These are phyloP conservation scores for Orchestia grillus DNA, from an alignment of 1,140 invertebrate genomes.

Conservation along the genomic window DNA sequence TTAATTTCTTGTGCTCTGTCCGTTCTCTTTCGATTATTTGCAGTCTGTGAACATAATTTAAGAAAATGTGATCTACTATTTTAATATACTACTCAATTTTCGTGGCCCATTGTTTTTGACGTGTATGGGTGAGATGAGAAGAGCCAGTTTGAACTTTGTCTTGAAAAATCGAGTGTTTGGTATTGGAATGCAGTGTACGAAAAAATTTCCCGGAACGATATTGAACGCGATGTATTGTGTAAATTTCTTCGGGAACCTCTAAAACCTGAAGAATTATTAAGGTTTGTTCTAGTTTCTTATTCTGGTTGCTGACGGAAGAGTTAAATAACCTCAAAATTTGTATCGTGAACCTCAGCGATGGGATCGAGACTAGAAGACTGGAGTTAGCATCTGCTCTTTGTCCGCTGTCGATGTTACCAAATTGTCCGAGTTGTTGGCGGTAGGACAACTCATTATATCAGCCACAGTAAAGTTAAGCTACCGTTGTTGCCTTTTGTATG, in stretches of 20 bases:
- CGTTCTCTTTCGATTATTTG: not conserved
- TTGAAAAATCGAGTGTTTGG: not conserved
- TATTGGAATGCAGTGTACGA: not conserved
- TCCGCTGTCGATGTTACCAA: not conserved
- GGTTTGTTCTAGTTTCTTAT: not conserved
- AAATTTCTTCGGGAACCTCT: not conserved
- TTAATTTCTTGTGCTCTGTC: not conserved
- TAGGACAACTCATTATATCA: not conserved
- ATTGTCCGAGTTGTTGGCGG: not conserved
- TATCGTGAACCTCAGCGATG: not conserved
- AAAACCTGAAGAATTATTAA: not conserved
- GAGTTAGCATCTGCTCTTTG: not conserved
- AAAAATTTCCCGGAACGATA: not conserved
- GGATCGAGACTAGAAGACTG: not conserved
- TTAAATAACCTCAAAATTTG: not conserved
- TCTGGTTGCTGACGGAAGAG: not conserved
- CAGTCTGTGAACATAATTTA: not conserved
- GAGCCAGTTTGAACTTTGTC: not conserved
- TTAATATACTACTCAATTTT: not conserved
- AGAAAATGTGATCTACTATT: not conserved
- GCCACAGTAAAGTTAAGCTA: not conserved
- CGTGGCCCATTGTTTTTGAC: not conserved
- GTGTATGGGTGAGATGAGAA: not conserved
- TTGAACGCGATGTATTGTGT: not conserved
- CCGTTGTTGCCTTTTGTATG: not conserved